phyloP scores from a whole-genome alignment of 1,140 invertebrate species.

The Agrilus planipennis region DNA sequence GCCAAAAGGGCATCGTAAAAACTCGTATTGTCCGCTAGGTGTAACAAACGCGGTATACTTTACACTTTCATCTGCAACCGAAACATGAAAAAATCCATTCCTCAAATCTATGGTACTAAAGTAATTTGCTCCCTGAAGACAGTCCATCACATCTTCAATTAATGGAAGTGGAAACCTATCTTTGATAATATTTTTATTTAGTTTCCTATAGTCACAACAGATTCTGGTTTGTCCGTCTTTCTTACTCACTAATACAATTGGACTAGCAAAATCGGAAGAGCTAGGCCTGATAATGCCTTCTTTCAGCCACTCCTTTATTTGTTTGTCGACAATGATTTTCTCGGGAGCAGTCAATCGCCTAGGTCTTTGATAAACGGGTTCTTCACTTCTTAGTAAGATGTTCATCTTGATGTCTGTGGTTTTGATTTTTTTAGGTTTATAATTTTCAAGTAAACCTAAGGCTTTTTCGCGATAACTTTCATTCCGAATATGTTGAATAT shows the following conservation, averaged over 20 bases:
- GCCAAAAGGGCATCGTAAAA: slow-evolving; percentile 33
- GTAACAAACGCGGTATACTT: slow-evolving; percentile 31
- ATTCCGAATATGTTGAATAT: too few species aligned
- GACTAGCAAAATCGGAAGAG: slow-evolving; percentile 23
- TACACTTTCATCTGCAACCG: slow-evolving; percentile 23
- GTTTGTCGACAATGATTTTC: slow-evolving; percentile 1
- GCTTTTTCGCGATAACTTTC: too few species aligned
- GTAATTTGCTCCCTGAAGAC: slow-evolving; percentile 12
- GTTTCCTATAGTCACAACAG: slow-evolving; percentile 28
- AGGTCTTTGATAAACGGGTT: slow-evolving; percentile 3
- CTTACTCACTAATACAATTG: slow-evolving; percentile 27
- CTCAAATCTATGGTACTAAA: slow-evolving; percentile 21
- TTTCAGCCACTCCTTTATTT: slow-evolving; percentile 7
- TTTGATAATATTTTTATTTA: slow-evolving; percentile 29
- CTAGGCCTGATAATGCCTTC: slow-evolving; percentile 15
- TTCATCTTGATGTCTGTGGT: too few species aligned
- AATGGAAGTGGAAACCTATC: slow-evolving; percentile 30
- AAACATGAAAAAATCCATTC: slow-evolving; percentile 18
- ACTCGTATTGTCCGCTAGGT: slow-evolving; percentile 33
- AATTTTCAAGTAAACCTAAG: too few species aligned
- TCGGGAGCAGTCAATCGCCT: slow-evolving; percentile 4
- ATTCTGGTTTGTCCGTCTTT: slow-evolving; percentile 24
- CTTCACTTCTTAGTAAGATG: slow-evolving; percentile 1
- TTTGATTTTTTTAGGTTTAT: too few species aligned
- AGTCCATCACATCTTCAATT: slow-evolving; percentile 24